Conservation (phyloP, 2,888 invertebrate species). For the Drosophila borealis region DNA sequence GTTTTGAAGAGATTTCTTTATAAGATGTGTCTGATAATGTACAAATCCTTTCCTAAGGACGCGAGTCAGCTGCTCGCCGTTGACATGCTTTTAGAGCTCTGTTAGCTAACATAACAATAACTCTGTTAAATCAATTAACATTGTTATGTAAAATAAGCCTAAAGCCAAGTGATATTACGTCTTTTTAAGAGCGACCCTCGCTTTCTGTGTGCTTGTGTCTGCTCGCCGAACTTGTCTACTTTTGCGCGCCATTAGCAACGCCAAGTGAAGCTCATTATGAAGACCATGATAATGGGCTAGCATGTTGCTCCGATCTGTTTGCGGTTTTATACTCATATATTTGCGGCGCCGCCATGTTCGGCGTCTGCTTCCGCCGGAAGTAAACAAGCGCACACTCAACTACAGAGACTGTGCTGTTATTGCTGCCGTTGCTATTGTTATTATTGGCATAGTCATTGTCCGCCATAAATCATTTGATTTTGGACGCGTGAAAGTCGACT, state of each 20-base stretch:
- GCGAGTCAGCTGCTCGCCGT: too few relatives aligned
- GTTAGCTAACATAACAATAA: background rate
- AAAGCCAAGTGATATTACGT: too few relatives aligned
- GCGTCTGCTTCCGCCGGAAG: slow-evolving; percentile 54
- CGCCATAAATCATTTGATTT: slow-evolving; percentile 70
- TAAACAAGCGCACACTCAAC: slow-evolving; percentile 52
- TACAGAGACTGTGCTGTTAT: slow-evolving; percentile 5
- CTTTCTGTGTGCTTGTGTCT: slow-evolving; percentile 1
- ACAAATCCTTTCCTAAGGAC: too few relatives aligned
- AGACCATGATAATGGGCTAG: slow-evolving; percentile 37
- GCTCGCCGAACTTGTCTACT: slow-evolving; percentile 50
- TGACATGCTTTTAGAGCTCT: background rate
- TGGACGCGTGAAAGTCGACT: slow-evolving; percentile 61
- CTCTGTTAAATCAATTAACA: background rate
- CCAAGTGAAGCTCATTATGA: slow-evolving; percentile 45
- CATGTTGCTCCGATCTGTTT: slow-evolving; percentile 46
- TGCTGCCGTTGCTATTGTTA: slow-evolving; percentile 17
- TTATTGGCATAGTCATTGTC: slow-evolving; percentile 47
- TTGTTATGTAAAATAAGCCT: background rate
- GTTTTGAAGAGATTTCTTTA: too few relatives aligned
- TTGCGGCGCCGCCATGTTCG: slow-evolving; percentile 54
- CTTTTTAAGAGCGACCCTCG: slow-evolving; percentile 25
- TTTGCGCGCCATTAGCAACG: slow-evolving; percentile 57
- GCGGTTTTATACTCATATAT: slow-evolving; percentile 58
- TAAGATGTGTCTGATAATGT: too few relatives aligned